Evolutionary conservation across 2,888 invertebrate genomes (phyloP), one percentile per base, ranked within the genome.

Genomic region (Eilema griseolum): DNA sequence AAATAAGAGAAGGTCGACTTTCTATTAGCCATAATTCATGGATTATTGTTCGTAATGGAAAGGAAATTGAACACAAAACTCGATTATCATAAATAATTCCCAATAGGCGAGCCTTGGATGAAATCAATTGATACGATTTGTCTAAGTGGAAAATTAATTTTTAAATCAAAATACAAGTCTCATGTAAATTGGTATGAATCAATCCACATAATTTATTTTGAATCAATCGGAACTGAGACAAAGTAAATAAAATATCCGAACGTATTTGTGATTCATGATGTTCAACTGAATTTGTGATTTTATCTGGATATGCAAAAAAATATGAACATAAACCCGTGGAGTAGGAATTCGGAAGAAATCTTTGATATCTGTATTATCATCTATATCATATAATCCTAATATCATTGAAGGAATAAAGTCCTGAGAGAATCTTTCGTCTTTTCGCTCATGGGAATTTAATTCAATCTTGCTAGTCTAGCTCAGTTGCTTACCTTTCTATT

Each of bases 11-110:
- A 79, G 83, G 82, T 82, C 86, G 84, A 84, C 79, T 85, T 85
- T 81, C 86, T 80, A 83, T 85, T 83, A 84, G 81, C 82, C 74
- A 86, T 90, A 88, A 89, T 85, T 90, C 86, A 88, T 81, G 85
- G 83, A 88, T 82, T 82, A 82, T 76, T 82, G 79, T 85, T 85
- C 81, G 82, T 86, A 86, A 86, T 85, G 85, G 87, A 88, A 86
- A 87, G 92, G 91, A 91, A 90, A 91, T 91, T 90, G 90, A 86
- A 89, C 82, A 88, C 89, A 87, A 86, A 90, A 89, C 87, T 90
- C 89, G 83, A 89, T 91, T 88, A 89, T 85, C 87, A 87, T 90
- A 88, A 89, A 89, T 88, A 88, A 87, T 86, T 81, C 83, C 78
- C 81, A 76, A 78, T 78, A 79, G 77, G 77, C 77, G 31, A 23